Base-by-base conservation (phyloP, 1,140 invertebrate species). In the Drosophila orena region DNA sequence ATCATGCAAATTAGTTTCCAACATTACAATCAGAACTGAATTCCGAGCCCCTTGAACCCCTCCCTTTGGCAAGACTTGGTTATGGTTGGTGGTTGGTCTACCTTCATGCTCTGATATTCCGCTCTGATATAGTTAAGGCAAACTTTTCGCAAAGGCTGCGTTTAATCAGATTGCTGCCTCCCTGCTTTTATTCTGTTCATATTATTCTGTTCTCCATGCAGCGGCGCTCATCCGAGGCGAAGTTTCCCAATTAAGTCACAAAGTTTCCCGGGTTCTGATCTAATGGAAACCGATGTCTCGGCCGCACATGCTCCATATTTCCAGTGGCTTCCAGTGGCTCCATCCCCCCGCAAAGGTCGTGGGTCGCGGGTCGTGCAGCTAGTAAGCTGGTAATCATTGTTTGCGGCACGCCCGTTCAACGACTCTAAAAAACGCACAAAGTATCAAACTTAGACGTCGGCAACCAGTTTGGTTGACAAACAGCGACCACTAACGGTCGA, bases 241-340 rank as follows among this genome's bases (percentile, higher is more conserved):
- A 88, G 79, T 89, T 88, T 89, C 80, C 68, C 79, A 89, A 88
- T 88, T 88, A 88, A 83, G 73, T 77, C 79, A 55, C 59, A 72
- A 83, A 89, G 43, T 88, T 88, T 79, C 42, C 70, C 59, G 70
- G 58, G 54, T 79, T 88, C 30, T 88, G 81, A 47, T 71, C 50
- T 89, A 83, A 77, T 86, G 70, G 78, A 78, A 81, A 70, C 62
- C 81, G 83, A 88, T 86, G 64, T 55, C 40, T 44, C 34, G 44
- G 20, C 47, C 65, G 64, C 44, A 49, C 37, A 49, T 68, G 64
- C 64, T 43, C 37, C 46, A 40, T 20, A 58, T 47, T 58, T 27
- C 24, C 43, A 50, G 24, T 49, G 59, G 58, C 40, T 58, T 27
- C 24, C 43, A 50, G 24, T 49, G 59, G 58, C 40, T 30, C 24